Base-by-base conservation (phyloP, 2,797 vertebrate species). In the Helicolenus hilgendorfi region DNA sequence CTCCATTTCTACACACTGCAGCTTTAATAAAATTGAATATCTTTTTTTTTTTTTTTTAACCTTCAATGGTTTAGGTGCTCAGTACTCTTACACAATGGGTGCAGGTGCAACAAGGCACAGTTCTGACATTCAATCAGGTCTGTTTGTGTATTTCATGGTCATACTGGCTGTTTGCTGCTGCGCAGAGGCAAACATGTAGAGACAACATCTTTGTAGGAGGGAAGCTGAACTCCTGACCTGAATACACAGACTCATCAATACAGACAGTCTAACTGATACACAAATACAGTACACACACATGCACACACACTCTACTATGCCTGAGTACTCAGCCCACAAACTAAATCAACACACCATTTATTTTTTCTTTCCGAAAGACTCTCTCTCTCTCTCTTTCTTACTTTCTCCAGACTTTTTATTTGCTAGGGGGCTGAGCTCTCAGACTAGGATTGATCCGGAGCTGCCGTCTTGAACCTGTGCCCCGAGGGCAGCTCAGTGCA, bases 391-490 rank as follows among this genome's bases (percentile, higher is more conserved):
- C 82, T 80, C 77, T 79, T 86, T 90, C 86, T 89, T 60, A 86
- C 89, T 94, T 92, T 92, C 60, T 70, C 74, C 86, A 88, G 74
- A 90, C 88, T 90, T 92, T 91, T 86, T 95, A 93, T 95, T 95
- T 94, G 92, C 93, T 88, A 55, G 74, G 85, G 87, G 92, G 60
- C 85, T 89, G 88, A 93, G 90, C 90, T 95, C 92, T 94, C 87
- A 92, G 79, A 92, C 93, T 82, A 70, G 92, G 95, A 97, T 96
- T 96, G 96, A 97, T 96, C 94, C 89, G 91, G 89, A 93, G 92
- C 91, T 87, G 83, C 93, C 55, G 73, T 95, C 92, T 94, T 95
- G 96, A 97, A 96, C 96, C 89, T 85, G 67, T 88, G 94, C 94
- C 96, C 96, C 60, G 36, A 94, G 96, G 95, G 94, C 94, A 92